Evolutionary conservation across 1,140 invertebrate species (phyloP).

Genomic region (Procambarus clarkii): DNA sequence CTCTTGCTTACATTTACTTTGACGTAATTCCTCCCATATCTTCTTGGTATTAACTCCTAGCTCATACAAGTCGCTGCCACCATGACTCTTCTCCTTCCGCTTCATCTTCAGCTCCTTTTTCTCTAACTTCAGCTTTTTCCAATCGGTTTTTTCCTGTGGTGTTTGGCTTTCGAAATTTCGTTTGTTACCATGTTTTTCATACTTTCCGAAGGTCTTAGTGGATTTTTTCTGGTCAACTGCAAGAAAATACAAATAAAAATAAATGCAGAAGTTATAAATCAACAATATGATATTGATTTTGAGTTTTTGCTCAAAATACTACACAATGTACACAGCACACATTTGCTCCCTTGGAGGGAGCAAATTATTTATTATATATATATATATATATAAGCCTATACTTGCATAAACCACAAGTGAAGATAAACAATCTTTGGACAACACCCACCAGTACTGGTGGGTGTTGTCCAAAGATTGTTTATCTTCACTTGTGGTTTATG

Average conservation of each 20-base stretch:
- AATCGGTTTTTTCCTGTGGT: conserved; percentile 45
- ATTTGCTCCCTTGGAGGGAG: too few relatives aligned
- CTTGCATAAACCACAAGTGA: too few relatives aligned
- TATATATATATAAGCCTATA: too few relatives aligned
- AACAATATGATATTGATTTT: too few relatives aligned
- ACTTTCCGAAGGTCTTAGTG: neutral
- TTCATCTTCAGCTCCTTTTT: conserved; percentile 65
- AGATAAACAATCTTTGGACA: too few relatives aligned
- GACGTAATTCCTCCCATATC: conserved; percentile 78
- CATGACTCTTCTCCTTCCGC: conserved; percentile 45
- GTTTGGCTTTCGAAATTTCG: conserved; percentile 6
- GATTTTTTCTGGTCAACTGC: neutral
- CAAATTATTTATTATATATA: too few relatives aligned
- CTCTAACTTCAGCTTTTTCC: conserved; percentile 65
- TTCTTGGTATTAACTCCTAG: conserved; percentile 52
- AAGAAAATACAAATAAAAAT: neutral
- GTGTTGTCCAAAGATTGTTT: too few relatives aligned
- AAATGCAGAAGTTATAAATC: too few relatives aligned
- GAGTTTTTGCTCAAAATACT: too few relatives aligned
- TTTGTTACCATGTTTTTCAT: conserved; percentile 7
- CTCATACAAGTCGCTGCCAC: conserved; percentile 59
- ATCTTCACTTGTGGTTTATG: too few relatives aligned
- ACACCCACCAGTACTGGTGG: too few relatives aligned
- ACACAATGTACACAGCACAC: too few relatives aligned
- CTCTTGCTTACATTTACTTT: conserved; percentile 79